Base-by-base conservation (phyloP, 1,140 invertebrate genomes). In the Pinna nobilis region DNA sequence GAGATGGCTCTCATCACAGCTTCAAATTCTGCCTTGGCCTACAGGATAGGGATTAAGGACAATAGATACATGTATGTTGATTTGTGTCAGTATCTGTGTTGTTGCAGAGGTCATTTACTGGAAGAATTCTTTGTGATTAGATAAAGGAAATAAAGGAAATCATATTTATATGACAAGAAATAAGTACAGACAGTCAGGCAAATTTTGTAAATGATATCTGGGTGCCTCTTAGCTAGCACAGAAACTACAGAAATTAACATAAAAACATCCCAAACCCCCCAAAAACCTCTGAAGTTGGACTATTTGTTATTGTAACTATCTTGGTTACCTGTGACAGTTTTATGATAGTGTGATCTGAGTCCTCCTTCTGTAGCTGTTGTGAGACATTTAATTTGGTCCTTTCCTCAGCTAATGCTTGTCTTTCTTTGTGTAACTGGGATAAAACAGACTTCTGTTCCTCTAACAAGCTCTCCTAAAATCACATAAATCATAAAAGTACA, bases 11-110 rank as follows among this genome's bases (percentile, higher is more conserved):
- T 85, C 70, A 82, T 79, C 15, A 83, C 78, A 25, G 79, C 79
- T 49, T 87, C 85, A 81, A 81, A 84, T 35, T 88, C 87, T 65
- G 86, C 82, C 32, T 84, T 78, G 35, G 81, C 82, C 86, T 86
- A 53, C 11, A 53, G 65, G 1, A 41, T n/a, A n/a, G n/a, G n/a
- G n/a, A 59, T 30, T 28, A 64, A 35, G 13, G 25, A 18, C 32
- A 30, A 53, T 2, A 72, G 2, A 37, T 30, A 33, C 13, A 55
- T 49, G 18, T 57, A 25, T 39, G 33, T 20, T 37, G 20, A 20
- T 35, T 44, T 0, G 15, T 23, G 4, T 25, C 1, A 25, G n/a
- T 13, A 35, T 32, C 15, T 33, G n/a, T 13, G 53, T 55, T 25
- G 28, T 6, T 33, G 6, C 32, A 67, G 18, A 67, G 7, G 39